Evolutionary conservation across 2,888 invertebrate species (phyloP).

Genomic region (Gnatocerus cornutus): DNA sequence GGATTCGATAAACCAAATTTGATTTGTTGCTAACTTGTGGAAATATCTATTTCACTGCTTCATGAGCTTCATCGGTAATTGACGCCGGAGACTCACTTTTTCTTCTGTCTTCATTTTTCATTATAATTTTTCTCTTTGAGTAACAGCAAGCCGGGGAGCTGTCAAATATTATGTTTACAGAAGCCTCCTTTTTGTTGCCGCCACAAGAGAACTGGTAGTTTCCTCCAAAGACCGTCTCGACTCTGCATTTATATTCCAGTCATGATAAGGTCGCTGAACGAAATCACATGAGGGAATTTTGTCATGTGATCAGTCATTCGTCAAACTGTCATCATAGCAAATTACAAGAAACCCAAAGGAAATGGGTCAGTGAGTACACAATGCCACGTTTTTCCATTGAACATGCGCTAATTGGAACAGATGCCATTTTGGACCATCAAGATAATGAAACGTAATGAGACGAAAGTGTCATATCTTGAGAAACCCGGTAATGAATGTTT

Average conservation of each 20-base stretch:
- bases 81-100: too few species aligned
- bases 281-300: conserved; percentile 15
- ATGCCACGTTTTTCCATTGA: not conserved
- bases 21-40: too few species aligned
- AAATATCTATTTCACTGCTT: too few species aligned
- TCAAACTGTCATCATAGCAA: not conserved
- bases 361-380: not conserved
- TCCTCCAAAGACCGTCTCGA: conserved; percentile 16
- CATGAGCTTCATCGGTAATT: too few species aligned
- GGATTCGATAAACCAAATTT: too few species aligned
- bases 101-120: too few species aligned
- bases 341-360: not conserved
- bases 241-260: conserved; percentile 14
- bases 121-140: not conserved
- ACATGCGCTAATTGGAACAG: conserved; percentile 28
- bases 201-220: not conserved
- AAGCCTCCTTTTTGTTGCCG: not conserved
- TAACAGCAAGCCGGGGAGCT: not conserved
- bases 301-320: conserved; percentile 1
- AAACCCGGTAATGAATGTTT: conserved; percentile 31
- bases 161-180: not conserved
- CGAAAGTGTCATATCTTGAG: conserved; percentile 32
- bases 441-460: conserved; percentile 42
- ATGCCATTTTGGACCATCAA: conserved; percentile 21
- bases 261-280: not conserved